phyloP scores from a whole-genome alignment of 2,797 vertebrate genomes.

The Protosalanx chinensis region DNA sequence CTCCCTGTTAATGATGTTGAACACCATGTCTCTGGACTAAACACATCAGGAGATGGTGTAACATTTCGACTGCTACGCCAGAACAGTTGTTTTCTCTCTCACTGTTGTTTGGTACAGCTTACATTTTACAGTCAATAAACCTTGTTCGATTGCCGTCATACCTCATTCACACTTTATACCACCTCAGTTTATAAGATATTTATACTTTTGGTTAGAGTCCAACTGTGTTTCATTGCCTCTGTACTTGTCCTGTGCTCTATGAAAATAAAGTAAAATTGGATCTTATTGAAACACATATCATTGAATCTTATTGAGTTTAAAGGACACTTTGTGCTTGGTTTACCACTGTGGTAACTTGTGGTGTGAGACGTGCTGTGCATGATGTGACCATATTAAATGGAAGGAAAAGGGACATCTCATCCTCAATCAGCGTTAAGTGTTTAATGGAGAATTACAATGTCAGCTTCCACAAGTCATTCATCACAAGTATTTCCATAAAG shows the following conservation, averaged over 20 bases:
- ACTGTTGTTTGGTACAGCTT: too few relatives aligned
- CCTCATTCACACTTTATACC: too few relatives aligned
- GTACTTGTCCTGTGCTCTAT: not conserved
- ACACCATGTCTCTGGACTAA: not conserved
- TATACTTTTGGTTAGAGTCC: too few relatives aligned
- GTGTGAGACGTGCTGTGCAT: not conserved
- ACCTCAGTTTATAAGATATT: too few relatives aligned
- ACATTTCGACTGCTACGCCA: not conserved
- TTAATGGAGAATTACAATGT: constrained; percentile 5
- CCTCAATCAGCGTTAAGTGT: constrained; percentile 31
- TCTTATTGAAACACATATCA: not conserved
- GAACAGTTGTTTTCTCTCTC: not conserved
- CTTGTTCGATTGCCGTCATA: too few relatives aligned
- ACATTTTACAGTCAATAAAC: too few relatives aligned
- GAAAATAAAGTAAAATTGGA: not conserved
- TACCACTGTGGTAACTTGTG: not conserved
- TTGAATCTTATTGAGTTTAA: not conserved
- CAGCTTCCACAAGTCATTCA: constrained; percentile 62
- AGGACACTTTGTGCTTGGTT: not conserved
- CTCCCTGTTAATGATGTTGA: not conserved
- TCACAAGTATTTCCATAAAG: constrained; percentile 58
- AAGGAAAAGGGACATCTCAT: constrained; percentile 13
- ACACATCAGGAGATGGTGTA: not conserved
- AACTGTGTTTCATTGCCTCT: not conserved
- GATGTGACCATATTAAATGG: not conserved